Evolutionary conservation across 1,140 invertebrate species (phyloP).

Genomic region (Drosophila azteca): DNA sequence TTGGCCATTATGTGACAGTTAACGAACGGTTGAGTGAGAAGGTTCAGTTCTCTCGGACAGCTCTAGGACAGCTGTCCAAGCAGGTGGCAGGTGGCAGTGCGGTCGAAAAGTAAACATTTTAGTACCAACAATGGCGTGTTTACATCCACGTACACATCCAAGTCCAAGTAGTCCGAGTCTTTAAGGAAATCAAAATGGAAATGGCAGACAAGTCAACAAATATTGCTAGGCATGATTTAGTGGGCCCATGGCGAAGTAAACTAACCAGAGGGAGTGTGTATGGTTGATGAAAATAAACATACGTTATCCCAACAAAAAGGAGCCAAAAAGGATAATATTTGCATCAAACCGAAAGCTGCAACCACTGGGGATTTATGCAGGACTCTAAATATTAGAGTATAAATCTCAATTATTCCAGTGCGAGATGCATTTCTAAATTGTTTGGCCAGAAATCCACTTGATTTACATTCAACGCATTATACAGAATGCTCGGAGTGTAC

Average conservation of each 20-base stretch:
- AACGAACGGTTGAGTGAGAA: constrained; percentile 18
- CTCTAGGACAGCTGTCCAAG: constrained; percentile 6
- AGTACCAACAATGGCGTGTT: not conserved
- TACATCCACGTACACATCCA: too few relatives aligned
- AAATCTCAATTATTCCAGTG: not conserved
- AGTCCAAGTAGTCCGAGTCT: not conserved
- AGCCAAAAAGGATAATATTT: too few relatives aligned
- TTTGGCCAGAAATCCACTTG: constrained; percentile 13
- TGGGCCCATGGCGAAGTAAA: too few relatives aligned
- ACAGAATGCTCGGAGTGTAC: not conserved
- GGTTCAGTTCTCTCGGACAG: not conserved
- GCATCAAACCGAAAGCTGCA: too few relatives aligned
- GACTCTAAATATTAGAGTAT: too few relatives aligned
- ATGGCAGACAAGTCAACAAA: constrained; percentile 35
- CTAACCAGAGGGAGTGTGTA: too few relatives aligned
- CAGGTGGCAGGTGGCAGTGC: not conserved
- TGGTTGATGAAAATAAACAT: too few relatives aligned
- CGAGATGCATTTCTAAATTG: too few relatives aligned
- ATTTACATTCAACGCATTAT: constrained; percentile 7
- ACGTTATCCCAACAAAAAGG: too few relatives aligned
- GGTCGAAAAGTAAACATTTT: constrained; percentile 5
- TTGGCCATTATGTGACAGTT: constrained; percentile 52
- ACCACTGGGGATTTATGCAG: too few relatives aligned
- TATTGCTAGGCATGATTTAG: not conserved
- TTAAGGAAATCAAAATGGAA: constrained; percentile 41